Conservation (phyloP, 2,888 invertebrate species). For the Macrosiphum euphorbiae region DNA sequence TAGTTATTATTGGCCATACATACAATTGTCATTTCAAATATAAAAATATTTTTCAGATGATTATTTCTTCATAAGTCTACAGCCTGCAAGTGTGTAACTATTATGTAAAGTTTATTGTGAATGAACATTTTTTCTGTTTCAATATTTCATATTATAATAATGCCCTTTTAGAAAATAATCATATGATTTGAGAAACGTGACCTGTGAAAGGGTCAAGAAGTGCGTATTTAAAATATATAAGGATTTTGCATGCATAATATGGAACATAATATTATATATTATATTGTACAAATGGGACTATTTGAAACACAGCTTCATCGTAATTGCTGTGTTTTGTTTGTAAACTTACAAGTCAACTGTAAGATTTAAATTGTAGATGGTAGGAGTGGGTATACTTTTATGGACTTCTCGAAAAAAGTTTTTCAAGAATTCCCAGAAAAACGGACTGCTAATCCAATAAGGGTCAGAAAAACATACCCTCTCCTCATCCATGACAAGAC, state of each 20-base stretch:
- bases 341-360: not conserved
- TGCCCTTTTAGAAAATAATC: not conserved
- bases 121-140: not conserved
- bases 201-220: not conserved
- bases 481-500: slow-evolving; percentile 19
- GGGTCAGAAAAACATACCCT: slow-evolving; percentile 55
- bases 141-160: not conserved
- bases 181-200: not conserved
- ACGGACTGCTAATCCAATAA: slow-evolving; percentile 59
- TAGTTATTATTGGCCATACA: not conserved
- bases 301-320: slow-evolving; percentile 3
- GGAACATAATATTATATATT: not conserved
- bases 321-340: slow-evolving; percentile 42
- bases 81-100: not conserved
- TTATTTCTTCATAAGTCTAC: not conserved
- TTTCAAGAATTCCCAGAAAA: slow-evolving; percentile 34
- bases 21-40: not conserved
- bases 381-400: not conserved
- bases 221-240: not conserved
- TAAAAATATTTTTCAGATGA: not conserved
- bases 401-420: slow-evolving; percentile 47
- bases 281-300: not conserved
- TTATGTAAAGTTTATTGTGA: not conserved
- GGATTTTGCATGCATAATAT: not conserved
- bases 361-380: slow-evolving; percentile 31